These are phyloP conservation scores for Zaprionus obscuricornis DNA, from an alignment of 2,888 invertebrate species.

Conservation along the genomic window DNA sequence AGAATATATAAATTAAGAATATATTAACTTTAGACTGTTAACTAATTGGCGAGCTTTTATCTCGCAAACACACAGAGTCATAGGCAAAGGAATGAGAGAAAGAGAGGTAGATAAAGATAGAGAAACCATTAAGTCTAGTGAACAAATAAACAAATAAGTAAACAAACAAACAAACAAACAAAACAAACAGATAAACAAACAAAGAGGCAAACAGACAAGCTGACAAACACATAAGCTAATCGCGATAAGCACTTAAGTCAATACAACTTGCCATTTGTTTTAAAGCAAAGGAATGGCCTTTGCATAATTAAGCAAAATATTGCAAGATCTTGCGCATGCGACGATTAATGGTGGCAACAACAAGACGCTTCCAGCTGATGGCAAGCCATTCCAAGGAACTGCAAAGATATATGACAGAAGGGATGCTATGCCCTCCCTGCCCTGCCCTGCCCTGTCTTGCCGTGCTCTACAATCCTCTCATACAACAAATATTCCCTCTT, in stretches of 20 bases:
- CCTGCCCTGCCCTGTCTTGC: no score
- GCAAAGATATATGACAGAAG: conserved; percentile 15
- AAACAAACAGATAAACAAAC: conserved; percentile 20
- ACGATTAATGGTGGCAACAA: conserved; percentile 49
- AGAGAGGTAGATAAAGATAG: no score
- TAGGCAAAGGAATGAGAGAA: no score
- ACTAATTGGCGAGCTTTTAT: neutral
- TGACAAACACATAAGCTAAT: conserved; percentile 1
- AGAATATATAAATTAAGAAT: neutral
- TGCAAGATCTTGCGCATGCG: conserved; percentile 37
- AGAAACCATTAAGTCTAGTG: no score
- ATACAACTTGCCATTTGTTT: conserved; percentile 33
- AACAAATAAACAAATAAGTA: no score
- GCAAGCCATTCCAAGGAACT: conserved; percentile 4
- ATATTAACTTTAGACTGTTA: neutral
- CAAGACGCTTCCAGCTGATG: conserved; percentile 44
- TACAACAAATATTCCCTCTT: no score
- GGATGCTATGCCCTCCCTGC: no score
- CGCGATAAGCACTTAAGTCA: conserved; percentile 41
- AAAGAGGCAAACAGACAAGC: conserved; percentile 14
- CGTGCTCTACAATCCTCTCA: no score
- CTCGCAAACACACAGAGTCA: neutral
- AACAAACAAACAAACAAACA: neutral
- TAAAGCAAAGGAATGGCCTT: conserved; percentile 19
- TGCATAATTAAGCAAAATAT: conserved; percentile 54